Evolutionary conservation across 2,888 invertebrate genomes (phyloP).

Genomic region (Leptinotarsa peninsularis): DNA sequence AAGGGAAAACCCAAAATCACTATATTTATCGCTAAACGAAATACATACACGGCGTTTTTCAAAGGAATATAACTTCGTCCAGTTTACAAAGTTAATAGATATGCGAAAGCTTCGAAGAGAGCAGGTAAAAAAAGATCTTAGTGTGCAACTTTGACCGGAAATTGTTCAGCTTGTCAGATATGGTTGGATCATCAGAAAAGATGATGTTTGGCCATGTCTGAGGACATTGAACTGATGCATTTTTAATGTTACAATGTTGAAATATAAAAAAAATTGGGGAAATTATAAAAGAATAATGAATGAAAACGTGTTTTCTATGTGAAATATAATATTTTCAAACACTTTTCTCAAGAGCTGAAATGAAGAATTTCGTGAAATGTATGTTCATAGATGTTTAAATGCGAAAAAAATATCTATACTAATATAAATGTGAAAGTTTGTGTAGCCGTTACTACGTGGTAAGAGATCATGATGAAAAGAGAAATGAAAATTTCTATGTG

Average conservation of each 20-base stretch:
- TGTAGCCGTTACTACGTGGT: too few relatives aligned
- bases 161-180: conserved; percentile 35
- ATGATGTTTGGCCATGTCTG: conserved; percentile 13
- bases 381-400: too few relatives aligned
- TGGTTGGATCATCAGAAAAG: conserved; percentile 30
- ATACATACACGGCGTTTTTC: neutral
- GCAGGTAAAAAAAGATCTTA: conserved; percentile 37
- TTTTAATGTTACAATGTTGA: neutral
- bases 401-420: too few relatives aligned
- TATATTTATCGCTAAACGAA: too few relatives aligned
- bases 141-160: conserved; percentile 34
- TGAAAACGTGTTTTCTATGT: neutral
- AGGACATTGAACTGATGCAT: conserved; percentile 25
- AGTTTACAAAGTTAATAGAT: neutral
- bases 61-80: neutral
- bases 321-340: neutral
- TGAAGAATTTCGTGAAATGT: too few relatives aligned
- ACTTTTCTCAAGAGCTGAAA: too few relatives aligned
- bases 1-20: too few relatives aligned
- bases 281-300: neutral
- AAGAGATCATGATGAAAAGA: too few relatives aligned
- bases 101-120: neutral
- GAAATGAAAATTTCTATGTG: too few relatives aligned
- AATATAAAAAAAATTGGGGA: neutral
- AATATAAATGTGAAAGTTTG: too few relatives aligned